Evolutionary conservation across 1,140 invertebrate species (phyloP), one percentile per base, ranked within the genome.

Genomic region (Mycetomoellerius zeteki): DNA sequence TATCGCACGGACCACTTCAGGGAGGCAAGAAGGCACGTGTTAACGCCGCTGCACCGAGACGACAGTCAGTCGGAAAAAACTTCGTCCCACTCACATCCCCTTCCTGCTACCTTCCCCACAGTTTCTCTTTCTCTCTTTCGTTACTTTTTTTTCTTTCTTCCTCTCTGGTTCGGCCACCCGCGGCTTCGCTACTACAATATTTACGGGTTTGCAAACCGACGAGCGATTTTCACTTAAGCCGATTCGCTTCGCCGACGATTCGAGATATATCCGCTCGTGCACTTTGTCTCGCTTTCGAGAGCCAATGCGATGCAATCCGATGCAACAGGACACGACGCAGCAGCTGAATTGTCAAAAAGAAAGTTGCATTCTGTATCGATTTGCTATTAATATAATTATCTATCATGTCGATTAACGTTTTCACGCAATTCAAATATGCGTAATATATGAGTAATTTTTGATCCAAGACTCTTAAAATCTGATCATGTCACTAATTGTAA

Each of bases 191-290:
- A 75, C 86, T 88, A 88, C 86, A 88, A 91, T 91, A 91, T 91
- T 91, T 89, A 91, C 91, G 88, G 90, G 89, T 69, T 93, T 90
- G 91, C 85, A 92, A 92, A 93, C 88, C 92, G 89, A 88, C 87
- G 78, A 89, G 86, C 73, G 89, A 90, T 88, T 91, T 91, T 90
- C 84, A 88, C 86, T 91, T 75, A 82, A 88, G 52, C 65, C 65
- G 71, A 86, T 86, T 90, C 77, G 86, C 89, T 88, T 92, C 92
- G 92, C 81, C 88, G 92, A 87, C 87, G 85, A 92, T 93, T 84
- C 72, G 71, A 85, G 86, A 91, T 90, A 86, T 76, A 78, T 86
- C 77, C 86, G 87, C 72, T 88, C 86, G 67, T 81, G 78, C 89
- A 86, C 84, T 90, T 92, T 92, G 89, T 89, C 87, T 92, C 64